These are phyloP conservation scores for Leguminivora glycinivorella DNA, from an alignment of 1,140 invertebrate genomes.

Conservation along the genomic window DNA sequence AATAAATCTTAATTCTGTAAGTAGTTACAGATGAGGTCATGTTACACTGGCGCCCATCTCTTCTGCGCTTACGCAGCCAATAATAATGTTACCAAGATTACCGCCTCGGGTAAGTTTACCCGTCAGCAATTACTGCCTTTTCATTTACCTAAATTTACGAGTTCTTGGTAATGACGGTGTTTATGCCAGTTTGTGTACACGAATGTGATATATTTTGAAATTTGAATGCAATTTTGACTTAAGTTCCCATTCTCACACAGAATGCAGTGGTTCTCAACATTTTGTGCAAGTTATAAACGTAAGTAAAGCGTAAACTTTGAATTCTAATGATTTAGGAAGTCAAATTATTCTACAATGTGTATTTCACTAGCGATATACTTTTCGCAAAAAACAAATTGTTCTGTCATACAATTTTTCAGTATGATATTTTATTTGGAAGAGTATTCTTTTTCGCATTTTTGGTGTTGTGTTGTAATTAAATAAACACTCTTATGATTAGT, in stretches of 20 bases:
- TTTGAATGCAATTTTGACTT: not conserved
- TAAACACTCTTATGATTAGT: no score
- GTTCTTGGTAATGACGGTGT: not conserved
- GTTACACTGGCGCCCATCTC: not conserved
- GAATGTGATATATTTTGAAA: not conserved
- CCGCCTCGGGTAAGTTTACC: constrained; percentile 8
- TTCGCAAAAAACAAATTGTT: no score
- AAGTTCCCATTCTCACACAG: not conserved
- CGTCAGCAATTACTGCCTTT: not conserved
- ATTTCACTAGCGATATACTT: no score
- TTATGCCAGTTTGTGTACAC: not conserved
- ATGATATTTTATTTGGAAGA: no score
- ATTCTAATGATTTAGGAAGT: not conserved
- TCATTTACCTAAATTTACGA: not conserved
- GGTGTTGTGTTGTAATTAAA: no score
- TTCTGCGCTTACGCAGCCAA: not conserved
- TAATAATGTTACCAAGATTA: not conserved
- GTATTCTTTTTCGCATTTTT: no score
- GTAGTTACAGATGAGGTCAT: not conserved
- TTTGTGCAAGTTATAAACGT: no score
- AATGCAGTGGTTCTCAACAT: not conserved
- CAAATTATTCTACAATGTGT: no score
- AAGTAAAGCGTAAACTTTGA: not conserved
- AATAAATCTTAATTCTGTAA: no score
- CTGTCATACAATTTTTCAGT: no score